These are phyloP conservation scores for Crotalus helleri DNA, from an alignment of 2,113 vertebrate species.

Conservation along the genomic window DNA sequence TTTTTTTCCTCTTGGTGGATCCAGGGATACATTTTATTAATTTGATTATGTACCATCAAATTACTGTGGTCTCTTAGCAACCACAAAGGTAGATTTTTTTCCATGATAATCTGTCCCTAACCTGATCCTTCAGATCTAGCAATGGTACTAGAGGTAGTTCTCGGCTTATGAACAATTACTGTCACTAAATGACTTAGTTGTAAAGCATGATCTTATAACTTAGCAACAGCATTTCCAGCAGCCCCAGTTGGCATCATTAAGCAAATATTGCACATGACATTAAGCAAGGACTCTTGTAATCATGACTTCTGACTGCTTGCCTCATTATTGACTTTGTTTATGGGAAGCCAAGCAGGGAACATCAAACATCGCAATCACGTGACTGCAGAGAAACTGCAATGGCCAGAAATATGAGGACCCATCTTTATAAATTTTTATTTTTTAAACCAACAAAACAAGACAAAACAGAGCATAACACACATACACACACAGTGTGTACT, in stretches of 20 bases:
- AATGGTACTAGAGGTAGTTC: neutral
- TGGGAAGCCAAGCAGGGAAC: neutral
- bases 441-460: no score
- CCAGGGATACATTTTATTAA: neutral
- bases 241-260: neutral
- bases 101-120: neutral
- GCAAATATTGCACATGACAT: neutral
- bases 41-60: neutral
- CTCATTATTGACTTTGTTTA: neutral
- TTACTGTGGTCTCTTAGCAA: neutral
- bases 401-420: neutral
- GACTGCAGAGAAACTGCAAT: neutral
- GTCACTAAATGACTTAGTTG: neutral
- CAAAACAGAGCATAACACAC: no score
- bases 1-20: neutral
- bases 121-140: neutral
- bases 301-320: neutral
- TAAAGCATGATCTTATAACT: neutral
- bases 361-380: neutral
- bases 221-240: neutral
- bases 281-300: neutral
- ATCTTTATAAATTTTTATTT: no score
- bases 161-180: neutral
- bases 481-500: no score
- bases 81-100: neutral